Percentiles rank a stretch among this genome's conserved stretches.
Evolutionary conservation across 1,140 invertebrate genomes (phyloP).

Genomic region (Lordiphosa clarofinis): DNA sequence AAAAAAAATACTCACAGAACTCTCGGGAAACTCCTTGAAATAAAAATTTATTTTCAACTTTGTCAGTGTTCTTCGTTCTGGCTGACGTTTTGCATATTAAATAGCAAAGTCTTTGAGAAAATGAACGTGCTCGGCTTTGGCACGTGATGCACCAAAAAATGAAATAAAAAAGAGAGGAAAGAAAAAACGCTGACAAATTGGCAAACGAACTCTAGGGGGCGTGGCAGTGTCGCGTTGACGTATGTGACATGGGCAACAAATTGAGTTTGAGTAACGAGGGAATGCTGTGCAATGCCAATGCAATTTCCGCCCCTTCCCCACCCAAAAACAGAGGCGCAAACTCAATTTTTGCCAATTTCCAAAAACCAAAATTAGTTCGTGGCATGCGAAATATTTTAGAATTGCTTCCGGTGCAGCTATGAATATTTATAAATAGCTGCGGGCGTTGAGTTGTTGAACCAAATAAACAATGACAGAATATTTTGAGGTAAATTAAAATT

Average conservation of each 20-base stretch:
- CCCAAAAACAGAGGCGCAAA: slow-evolving; percentile 20
- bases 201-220: slow-evolving; percentile 54
- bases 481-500: not conserved
- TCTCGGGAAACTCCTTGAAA: slow-evolving; percentile 60
- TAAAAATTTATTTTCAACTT: slow-evolving; percentile 78
- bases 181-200: slow-evolving; percentile 68
- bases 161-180: slow-evolving; percentile 11
- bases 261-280: slow-evolving; percentile 55
- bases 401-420: slow-evolving; percentile 13
- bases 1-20: slow-evolving; percentile 13
- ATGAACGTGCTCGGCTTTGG: slow-evolving; percentile 68
- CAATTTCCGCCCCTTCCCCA: not conserved
- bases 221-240: slow-evolving; percentile 61
- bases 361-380: slow-evolving; percentile 58
- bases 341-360: slow-evolving; percentile 56
- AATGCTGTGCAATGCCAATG: slow-evolving; percentile 20
- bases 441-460: slow-evolving; percentile 3
- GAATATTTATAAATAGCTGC: slow-evolving; percentile 33
- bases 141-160: slow-evolving; percentile 66
- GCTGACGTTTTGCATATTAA: slow-evolving; percentile 75
- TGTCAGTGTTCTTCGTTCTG: slow-evolving; percentile 69
- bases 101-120: slow-evolving; percentile 66
- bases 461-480: slow-evolving; percentile 2
- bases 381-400: slow-evolving; percentile 45
- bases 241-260: slow-evolving; percentile 76